Base-by-base conservation (phyloP, 1,140 invertebrate species). In the Trichomalopsis sarcophagae region DNA sequence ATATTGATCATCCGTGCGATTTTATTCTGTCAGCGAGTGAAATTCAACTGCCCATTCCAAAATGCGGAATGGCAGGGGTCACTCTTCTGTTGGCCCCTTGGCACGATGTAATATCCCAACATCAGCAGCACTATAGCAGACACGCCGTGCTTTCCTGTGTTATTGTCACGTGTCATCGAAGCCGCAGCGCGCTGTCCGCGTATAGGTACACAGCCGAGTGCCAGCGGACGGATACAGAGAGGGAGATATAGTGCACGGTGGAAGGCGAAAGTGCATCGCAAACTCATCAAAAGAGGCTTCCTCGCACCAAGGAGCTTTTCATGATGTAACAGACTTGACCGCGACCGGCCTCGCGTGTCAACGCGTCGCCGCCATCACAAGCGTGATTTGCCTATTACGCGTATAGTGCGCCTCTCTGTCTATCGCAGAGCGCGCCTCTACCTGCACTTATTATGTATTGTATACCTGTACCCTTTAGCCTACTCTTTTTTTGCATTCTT, bases 311-410 rank as follows among this genome's bases (percentile, higher is more conserved):
- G 89, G 90, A 86, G 83, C 87, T 91, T 91, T 92, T 92, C 89
- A 91, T 89, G 88, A 91, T 89, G 88, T 91, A 92, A 92, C 88
- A 86, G 87, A 89, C 84, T 88, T 88, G 87, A 88, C 88, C 89
- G 87, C 85, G 78, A 87, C 74, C 76, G 55, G 1, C 81, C 79
- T 90, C 85, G 88, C 87, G 86, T 89, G 88, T 89, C 89, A 74
- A 83, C 81, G 86, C 55, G 55, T 62, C 17, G n/a, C 55, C 21
- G 55, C 55, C 55, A 55, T 14, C 50, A 55, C 21, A 86, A 87
- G 83, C 78, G 87, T 36, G 88, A 87, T 88, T 89, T 87, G 73
- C 84, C 86, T 86, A 87, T 66, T 44, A 55, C 76, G 55, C 14
- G 50, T 11, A 71, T 27, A 73, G 23, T 30, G 40, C 40, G 7